Evolutionary conservation across 2,888 invertebrate genomes (phyloP), one percentile per base, ranked within the genome.

Genomic region (Papilio demoleus): DNA sequence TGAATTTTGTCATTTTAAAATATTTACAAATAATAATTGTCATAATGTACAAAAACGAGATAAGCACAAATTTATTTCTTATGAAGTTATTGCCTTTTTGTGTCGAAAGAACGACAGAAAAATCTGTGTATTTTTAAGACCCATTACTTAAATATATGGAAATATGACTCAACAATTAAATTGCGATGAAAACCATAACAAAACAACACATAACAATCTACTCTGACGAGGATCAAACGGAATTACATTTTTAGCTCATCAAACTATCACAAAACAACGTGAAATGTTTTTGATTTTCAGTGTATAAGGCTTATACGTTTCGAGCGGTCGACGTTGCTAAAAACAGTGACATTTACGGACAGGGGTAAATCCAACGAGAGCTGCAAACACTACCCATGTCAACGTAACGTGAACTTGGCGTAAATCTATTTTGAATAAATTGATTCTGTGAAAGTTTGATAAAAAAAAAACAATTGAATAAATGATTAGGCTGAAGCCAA

Each of bases 341-440:
- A 62, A 68, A 68, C 62, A 59, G 45, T 63, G 63, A 63, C 63
- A 63, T 58, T 68, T 63, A 68, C 47, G 63, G 63, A 68, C 58
- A 59, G 27, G 58, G 63, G 68, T 68, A 58, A 68, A 63, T 63
- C 68, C 58, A 38, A 68, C 45, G 42, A 64, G 34, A 56, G 58
- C 58, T 64, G 45, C 36, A 63, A 68, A 63, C 58, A 68, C 42
- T 47, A 68, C 63, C 68, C 62, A 12, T 63, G 63, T 68, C 63
- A 63, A 63, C 68, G 63, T 68, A 45, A 42, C 53, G 45, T 62
- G 62, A 65, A 59, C 47, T 56, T 40, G 65, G 31, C 56, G 42
- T 31, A 40, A 65, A 65, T 56, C 42, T 65, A 65, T 65, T 65
- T 56, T 31, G 56, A 65, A 65, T 65, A 65, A 58, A 65, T 65